Evolutionary conservation across 2,888 invertebrate species (phyloP).

Genomic region (Cheilosia grossa): DNA sequence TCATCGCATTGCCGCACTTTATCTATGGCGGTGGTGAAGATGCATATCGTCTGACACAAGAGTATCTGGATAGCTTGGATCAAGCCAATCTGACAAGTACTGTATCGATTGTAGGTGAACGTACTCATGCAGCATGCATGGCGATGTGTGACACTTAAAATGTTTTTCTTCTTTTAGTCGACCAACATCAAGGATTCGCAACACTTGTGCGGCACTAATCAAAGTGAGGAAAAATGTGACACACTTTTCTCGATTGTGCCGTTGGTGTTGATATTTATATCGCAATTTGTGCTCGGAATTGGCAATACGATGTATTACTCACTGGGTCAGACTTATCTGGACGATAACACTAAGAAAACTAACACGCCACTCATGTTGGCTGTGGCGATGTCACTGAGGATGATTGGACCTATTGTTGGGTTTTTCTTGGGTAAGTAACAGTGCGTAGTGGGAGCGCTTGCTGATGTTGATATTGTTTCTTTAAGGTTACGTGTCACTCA

Average conservation of each 20-base stretch:
- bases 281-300: constrained; percentile 88
- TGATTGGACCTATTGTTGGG: constrained; percentile 85
- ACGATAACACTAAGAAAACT: constrained; percentile 88
- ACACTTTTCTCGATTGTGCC: constrained; percentile 84
- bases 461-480: constrained; percentile 1
- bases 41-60: constrained; percentile 81
- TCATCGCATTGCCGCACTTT: constrained; percentile 86
- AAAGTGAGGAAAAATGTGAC: constrained; percentile 83
- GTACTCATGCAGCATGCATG: neutral
- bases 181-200: constrained; percentile 76
- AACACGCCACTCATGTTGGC: constrained; percentile 86
- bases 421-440: constrained; percentile 84
- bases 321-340: constrained; percentile 87
- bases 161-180: constrained; percentile 75
- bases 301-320: constrained; percentile 88
- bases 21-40: constrained; percentile 86
- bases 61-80: constrained; percentile 79
- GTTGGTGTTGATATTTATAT: constrained; percentile 86
- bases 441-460: neutral
- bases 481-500: constrained; percentile 83
- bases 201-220: constrained; percentile 78
- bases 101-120: constrained; percentile 78
- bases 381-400: constrained; percentile 81
- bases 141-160: constrained; percentile 9
- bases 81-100: constrained; percentile 57